Evolutionary conservation across 2,797 vertebrate species (phyloP).

Genomic region (Mycteria americana): DNA sequence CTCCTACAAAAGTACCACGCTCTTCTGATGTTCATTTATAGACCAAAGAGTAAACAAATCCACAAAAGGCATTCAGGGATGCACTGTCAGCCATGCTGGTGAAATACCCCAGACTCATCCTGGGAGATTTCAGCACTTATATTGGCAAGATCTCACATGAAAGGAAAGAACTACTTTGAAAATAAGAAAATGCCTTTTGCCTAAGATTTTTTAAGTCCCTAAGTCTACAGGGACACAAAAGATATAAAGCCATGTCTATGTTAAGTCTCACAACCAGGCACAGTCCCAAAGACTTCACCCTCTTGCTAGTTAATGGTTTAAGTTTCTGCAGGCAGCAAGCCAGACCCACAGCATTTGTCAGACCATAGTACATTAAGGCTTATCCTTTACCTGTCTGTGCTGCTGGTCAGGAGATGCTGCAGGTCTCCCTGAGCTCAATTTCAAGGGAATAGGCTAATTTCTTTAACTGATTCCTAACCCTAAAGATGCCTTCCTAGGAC

Average conservation of each 20-base stretch:
- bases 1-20: background rate
- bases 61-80: background rate
- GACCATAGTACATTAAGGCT: background rate
- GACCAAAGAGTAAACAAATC: conserved; percentile 1
- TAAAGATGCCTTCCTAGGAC: background rate
- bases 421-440: background rate
- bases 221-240: background rate
- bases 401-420: background rate
- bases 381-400: background rate
- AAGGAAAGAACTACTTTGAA: background rate
- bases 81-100: background rate
- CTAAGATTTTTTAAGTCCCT: background rate
- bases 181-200: background rate
- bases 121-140: background rate
- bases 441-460: background rate
- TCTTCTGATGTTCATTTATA: background rate
- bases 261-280: background rate
- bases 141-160: background rate
- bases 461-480: background rate
- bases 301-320: background rate
- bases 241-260: background rate
- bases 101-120: background rate
- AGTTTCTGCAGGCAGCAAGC: background rate
- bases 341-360: background rate
- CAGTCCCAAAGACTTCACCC: background rate